Evolutionary conservation across 2,888 invertebrate species (phyloP).

Genomic region (Polydrusus tereticollis): DNA sequence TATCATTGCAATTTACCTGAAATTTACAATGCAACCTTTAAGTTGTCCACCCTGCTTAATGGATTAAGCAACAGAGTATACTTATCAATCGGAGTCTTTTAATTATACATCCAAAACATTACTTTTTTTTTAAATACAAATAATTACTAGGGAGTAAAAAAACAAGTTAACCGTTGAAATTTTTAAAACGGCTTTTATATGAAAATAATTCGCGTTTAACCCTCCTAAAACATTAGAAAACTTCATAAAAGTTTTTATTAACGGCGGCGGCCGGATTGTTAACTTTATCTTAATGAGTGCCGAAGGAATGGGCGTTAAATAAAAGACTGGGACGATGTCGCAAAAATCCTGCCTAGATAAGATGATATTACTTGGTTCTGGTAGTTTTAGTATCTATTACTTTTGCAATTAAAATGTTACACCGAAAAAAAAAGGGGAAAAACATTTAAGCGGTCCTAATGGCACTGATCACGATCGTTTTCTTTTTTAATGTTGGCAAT

Average conservation of each 20-base stretch:
- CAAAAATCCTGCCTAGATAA: slow-evolving; percentile 15
- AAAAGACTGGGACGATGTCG: slow-evolving; percentile 3
- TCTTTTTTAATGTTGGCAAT: no score
- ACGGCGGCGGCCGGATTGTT: slow-evolving; percentile 30
- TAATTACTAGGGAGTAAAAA: background rate
- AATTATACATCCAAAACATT: no score
- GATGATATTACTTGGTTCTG: slow-evolving; percentile 13
- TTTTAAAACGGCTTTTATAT: slow-evolving; percentile 16
- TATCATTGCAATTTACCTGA: no score
- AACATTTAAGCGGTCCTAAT: background rate
- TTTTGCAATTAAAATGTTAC: slow-evolving; percentile 19
- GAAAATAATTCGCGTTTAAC: slow-evolving; percentile 31
- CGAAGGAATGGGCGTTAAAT: slow-evolving; percentile 16
- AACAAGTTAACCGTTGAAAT: background rate
- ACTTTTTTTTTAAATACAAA: no score
- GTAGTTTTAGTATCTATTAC: slow-evolving; percentile 13
- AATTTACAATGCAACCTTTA: no score
- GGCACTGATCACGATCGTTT: background rate
- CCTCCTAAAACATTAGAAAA: slow-evolving; percentile 31
- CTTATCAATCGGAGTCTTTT: no score
- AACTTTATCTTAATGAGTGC: slow-evolving; percentile 42
- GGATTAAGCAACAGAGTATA: no score
- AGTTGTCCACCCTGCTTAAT: no score
- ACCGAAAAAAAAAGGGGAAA: background rate
- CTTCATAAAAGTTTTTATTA: slow-evolving; percentile 42